These are phyloP conservation scores for Saimiri boliviensis DNA, from an alignment of 2,113 vertebrate genomes.

Conservation along the genomic window DNA sequence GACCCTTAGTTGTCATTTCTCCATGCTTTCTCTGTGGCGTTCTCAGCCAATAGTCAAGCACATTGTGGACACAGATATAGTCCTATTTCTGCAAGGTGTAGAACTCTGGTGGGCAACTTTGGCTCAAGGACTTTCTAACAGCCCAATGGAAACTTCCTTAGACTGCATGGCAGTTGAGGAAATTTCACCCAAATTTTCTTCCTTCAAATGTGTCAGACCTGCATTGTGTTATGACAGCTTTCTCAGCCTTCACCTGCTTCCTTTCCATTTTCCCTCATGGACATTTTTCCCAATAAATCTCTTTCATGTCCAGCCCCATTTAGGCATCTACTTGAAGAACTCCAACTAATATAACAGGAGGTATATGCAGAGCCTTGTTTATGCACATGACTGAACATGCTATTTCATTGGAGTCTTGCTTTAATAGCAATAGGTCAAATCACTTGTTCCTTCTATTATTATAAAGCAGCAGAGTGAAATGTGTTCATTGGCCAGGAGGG, in stretches of 20 bases:
- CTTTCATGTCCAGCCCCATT: background rate
- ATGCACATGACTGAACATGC: background rate
- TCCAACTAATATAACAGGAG: background rate
- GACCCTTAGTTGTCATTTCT: background rate
- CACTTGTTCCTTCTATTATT: conserved; percentile 60
- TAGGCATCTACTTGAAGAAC: background rate
- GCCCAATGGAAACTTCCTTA: background rate
- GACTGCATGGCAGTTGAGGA: background rate
- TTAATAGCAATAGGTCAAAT: conserved; percentile 51
- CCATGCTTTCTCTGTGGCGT: background rate
- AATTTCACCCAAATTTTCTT: background rate
- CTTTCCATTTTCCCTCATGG: background rate
- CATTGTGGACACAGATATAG: no score
- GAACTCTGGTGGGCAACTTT: background rate
- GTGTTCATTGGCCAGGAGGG: conserved; percentile 52
- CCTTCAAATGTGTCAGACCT: background rate
- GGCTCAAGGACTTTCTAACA: background rate
- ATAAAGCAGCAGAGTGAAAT: conserved; percentile 55
- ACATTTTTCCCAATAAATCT: background rate
- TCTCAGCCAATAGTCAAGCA: background rate
- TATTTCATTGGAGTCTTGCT: background rate
- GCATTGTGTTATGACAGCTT: no score
- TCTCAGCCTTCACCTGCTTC: background rate
- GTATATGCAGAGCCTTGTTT: background rate
- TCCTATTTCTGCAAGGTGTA: background rate